Base-by-base conservation (phyloP, 2,113 vertebrate genomes). In the Cavia porcellus region DNA sequence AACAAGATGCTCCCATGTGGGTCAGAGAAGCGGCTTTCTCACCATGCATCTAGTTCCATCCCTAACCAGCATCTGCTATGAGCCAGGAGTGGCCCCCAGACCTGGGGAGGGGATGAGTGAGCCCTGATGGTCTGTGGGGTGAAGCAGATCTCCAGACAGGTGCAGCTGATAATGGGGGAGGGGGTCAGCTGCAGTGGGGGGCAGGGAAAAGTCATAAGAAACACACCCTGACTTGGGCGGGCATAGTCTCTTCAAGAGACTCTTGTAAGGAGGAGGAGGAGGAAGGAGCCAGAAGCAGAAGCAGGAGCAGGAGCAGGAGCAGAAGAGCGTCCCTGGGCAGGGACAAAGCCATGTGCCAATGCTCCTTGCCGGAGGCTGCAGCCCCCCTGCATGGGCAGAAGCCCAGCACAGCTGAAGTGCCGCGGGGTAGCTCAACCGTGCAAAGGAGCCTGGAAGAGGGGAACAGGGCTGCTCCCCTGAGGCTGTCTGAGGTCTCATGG, bases 151-250 rank as follows among this genome's bases (percentile, higher is more conserved):
- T 42, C n/a, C 42, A 77, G 38, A 82, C 30, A 13, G 84, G 55
- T 7, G 17, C 47, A 86, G 11, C 22, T 68, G 77, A 64, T 47
- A 88, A 11, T 8, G n/a, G n/a, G n/a, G 0, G 7, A 68, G 11
- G 14, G 59, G 38, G 20, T 19, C 19, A 7, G 0, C 12, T 70
- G 0, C 38, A 14, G 4, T 20, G 11, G 55, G 47, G 2, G 59
- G 61, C 24, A n/a, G 83, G 82, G 19, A 62, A 3, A n/a, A 1
- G 2, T 24, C 30, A 50, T 2, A 5, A 80, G n/a, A 45, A 14
- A 10, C 68, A 5, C 66, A 7, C 28, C 14, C 1, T 30, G 8
- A 13, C 3, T 74, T 20, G 52, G 24, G n/a, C 0, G 17, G 28
- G 3, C 30, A 57, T 25, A 3, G 1, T 14, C 10, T 28, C 66